Percentiles rank a stretch among this genome's conserved stretches.
phyloP scores from a whole-genome alignment of 2,888 invertebrate species.

The Hypomecis atomaria region DNA sequence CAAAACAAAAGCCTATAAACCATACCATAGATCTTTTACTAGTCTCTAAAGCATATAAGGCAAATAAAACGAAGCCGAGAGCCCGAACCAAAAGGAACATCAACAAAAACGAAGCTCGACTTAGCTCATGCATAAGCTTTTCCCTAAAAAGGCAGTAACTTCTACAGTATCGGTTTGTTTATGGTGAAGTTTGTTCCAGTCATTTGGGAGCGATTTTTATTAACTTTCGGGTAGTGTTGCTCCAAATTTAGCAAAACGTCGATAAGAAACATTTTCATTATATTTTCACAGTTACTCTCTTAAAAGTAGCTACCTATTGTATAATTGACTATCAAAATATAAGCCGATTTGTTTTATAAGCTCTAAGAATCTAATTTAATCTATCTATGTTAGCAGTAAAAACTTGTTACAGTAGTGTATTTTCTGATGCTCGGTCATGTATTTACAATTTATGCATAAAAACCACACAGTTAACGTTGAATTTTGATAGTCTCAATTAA shows the following conservation, averaged over 20 bases:
- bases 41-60: constrained; percentile 28
- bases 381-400: too few species aligned
- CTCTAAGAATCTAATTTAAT: too few species aligned
- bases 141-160: constrained; percentile 43
- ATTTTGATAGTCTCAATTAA: too few species aligned
- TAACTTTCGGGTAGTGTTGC: constrained; percentile 62
- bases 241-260: constrained; percentile 51
- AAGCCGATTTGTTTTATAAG: too few species aligned
- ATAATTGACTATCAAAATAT: too few species aligned
- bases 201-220: constrained; percentile 80
- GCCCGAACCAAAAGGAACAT: constrained; percentile 25
- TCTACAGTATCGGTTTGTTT: constrained; percentile 67
- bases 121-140: constrained; percentile 37
- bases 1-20: constrained; percentile 36
- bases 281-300: too few species aligned
- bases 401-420: too few species aligned
- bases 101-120: constrained; percentile 27
- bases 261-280: not conserved
- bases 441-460: too few species aligned
- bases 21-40: constrained; percentile 27
- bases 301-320: too few species aligned
- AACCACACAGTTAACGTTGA: too few species aligned
- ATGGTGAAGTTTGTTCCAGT: constrained; percentile 70
- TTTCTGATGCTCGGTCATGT: too few species aligned
- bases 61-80: constrained; percentile 30